Evolutionary conservation across 2,113 vertebrate species (phyloP).

Genomic region (Benitochromis conjunctus): DNA sequence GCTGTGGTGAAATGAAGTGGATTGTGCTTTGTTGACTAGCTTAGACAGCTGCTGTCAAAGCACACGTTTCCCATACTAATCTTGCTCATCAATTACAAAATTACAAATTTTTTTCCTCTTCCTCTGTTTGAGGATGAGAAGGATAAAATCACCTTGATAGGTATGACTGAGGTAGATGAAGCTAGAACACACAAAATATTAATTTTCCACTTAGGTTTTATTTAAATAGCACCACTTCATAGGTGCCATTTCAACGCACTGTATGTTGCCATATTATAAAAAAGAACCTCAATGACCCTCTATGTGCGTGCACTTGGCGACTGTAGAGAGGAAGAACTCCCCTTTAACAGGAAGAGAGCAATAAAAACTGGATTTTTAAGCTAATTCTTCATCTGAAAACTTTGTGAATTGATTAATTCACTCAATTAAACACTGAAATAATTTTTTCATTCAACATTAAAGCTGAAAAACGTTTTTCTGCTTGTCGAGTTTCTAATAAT

Average conservation of each 20-base stretch:
- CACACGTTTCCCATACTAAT: constrained; percentile 24
- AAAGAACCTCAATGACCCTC: not conserved
- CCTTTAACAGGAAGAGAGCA: not conserved
- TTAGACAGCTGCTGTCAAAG: constrained; percentile 45
- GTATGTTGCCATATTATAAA: not conserved
- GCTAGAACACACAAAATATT: not conserved
- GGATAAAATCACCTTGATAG: not conserved
- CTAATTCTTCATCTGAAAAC: not conserved
- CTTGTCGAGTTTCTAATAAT: not conserved
- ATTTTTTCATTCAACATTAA: not conserved
- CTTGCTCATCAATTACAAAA: constrained; percentile 27
- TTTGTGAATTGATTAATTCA: not conserved
- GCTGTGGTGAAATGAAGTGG: constrained; percentile 56
- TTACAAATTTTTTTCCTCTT: not conserved
- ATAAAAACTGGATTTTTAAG: not conserved
- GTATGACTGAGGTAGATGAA: not conserved
- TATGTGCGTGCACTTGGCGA: not conserved
- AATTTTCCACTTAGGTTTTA: not conserved
- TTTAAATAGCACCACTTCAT: not conserved
- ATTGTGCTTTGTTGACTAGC: constrained; percentile 39
- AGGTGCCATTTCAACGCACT: not conserved
- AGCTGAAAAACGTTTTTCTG: not conserved
- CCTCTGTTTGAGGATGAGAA: not conserved
- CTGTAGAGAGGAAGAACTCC: not conserved
- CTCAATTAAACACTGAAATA: not conserved